Evolutionary conservation across 2,888 invertebrate genomes (phyloP).

Genomic region (Iselma pallidipennis): DNA sequence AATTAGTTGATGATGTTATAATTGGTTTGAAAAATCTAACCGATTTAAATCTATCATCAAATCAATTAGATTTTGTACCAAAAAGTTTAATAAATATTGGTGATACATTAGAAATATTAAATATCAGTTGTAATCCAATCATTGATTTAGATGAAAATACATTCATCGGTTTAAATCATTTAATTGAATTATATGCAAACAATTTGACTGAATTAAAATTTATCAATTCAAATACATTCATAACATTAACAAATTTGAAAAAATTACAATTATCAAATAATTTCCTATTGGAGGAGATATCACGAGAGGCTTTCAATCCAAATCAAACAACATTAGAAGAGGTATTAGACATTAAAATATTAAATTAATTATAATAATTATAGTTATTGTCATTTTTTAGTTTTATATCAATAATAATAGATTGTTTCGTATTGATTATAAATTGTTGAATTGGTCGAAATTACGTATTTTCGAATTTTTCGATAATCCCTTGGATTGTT

Average conservation of each 20-base stretch:
- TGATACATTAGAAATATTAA: constrained; percentile 61
- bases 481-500: constrained; percentile 69
- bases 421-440: constrained; percentile 60
- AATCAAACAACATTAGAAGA: constrained; percentile 59
- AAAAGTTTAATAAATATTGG: constrained; percentile 60
- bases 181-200: constrained; percentile 65
- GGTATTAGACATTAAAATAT: constrained; percentile 53
- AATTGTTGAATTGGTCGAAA: constrained; percentile 61
- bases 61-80: constrained; percentile 64
- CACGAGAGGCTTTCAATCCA: constrained; percentile 61
- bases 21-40: constrained; percentile 58
- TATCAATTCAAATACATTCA: constrained; percentile 54
- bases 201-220: constrained; percentile 61
- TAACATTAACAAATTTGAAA: constrained; percentile 40
- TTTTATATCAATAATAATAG: constrained; percentile 67
- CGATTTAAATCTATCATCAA: constrained; percentile 64
- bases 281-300: constrained; percentile 53
- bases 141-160: constrained; percentile 62
- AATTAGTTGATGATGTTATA: constrained; percentile 61
- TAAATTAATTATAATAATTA: not conserved
- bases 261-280: constrained; percentile 47
- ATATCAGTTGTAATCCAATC: constrained; percentile 66
- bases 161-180: constrained; percentile 61
- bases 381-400: constrained; percentile 54
- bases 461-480: constrained; percentile 62